Evolutionary conservation across 2,797 vertebrate species (phyloP), one percentile per base, ranked within the genome.

Genomic region (Paedocypris micromegethes): DNA sequence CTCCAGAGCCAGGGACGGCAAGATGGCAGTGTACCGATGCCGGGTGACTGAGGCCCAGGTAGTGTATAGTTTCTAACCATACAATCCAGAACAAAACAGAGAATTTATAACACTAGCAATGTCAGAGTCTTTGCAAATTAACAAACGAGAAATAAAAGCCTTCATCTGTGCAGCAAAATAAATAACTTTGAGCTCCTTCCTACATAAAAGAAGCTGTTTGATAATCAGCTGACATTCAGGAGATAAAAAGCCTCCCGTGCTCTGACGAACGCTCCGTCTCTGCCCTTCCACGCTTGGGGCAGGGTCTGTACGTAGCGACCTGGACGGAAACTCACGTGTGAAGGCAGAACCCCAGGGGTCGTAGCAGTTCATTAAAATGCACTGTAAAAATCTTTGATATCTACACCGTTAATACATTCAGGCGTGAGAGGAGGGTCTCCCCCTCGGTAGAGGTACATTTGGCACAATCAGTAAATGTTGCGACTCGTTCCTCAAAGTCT

Each of bases 371-470:
- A 56, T 74, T 79, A 83, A 80, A 84, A 86, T 79, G 72, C 78
- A 85, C 77, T 73, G 80, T 84, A 81, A 75, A 86, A 85, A 84
- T 37, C 51, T 66, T 50, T 68, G 70, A 78, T 86, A 87, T 86
- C 84, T 86, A 88, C 84, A 77, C 56, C 49, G 41, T 70, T 74
- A 76, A 76, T 75, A 84, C 83, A 87, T 85, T 86, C 83, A 85
- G 72, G 68, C 72, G 54, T 66, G 86, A 72, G 72, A 79, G 78
- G 81, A 83, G 78, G 73, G 43, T 72, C 64, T 77, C 82, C 82
- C 70, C 78, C 78, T 75, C 51, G n/a, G 77, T 83, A 70, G 83
- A 86, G 83, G 83, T 85, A 83, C 75, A 78, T 71, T 84, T 85
- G 83, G 82, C 82, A 83, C 75, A 80, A 72, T 71, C 50, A 66